phyloP scores from a whole-genome alignment of 2,113 vertebrate genomes.

The Pangasianodon gigas region DNA sequence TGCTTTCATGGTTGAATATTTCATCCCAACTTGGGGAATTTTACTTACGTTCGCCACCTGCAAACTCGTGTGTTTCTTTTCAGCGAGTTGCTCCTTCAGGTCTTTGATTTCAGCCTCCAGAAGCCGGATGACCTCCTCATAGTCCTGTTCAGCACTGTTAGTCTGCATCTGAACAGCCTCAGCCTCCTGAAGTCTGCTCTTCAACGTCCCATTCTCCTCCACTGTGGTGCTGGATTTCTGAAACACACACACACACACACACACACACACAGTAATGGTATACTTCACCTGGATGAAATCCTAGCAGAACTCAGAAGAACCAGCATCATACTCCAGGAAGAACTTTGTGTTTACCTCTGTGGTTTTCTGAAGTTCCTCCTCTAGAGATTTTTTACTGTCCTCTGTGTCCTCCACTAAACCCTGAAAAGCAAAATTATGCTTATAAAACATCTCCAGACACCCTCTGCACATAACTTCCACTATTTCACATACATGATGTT shows the following conservation, averaged over 20 bases:
- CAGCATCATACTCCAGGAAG: background rate
- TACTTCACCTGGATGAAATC: background rate
- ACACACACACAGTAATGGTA: background rate
- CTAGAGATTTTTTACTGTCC: constrained; percentile 78
- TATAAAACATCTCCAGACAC: background rate
- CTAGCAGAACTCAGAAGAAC: background rate
- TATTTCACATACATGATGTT: too few relatives aligned
- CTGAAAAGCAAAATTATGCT: constrained; percentile 60
- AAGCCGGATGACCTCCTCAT: constrained; percentile 87
- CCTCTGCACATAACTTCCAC: background rate
- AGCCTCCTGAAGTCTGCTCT: constrained; percentile 77
- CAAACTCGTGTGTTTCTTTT: constrained; percentile 67
- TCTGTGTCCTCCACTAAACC: constrained; percentile 82
- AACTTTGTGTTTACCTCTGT: constrained; percentile 74
- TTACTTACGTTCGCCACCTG: constrained; percentile 60
- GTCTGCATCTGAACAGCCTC: constrained; percentile 72
- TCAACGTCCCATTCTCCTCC: constrained; percentile 80
- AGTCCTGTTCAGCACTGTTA: constrained; percentile 85
- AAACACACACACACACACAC: background rate
- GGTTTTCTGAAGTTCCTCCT: constrained; percentile 83
- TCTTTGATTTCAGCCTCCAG: constrained; percentile 88
- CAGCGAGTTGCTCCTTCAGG: constrained; percentile 80
- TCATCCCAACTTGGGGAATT: background rate
- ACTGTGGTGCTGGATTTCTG: constrained; percentile 81
- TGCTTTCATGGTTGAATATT: background rate